Percentiles rank a stretch among this genome's conserved stretches.
phyloP scores from a whole-genome alignment of 2,888 invertebrate species.

The Drosophila emarginata region DNA sequence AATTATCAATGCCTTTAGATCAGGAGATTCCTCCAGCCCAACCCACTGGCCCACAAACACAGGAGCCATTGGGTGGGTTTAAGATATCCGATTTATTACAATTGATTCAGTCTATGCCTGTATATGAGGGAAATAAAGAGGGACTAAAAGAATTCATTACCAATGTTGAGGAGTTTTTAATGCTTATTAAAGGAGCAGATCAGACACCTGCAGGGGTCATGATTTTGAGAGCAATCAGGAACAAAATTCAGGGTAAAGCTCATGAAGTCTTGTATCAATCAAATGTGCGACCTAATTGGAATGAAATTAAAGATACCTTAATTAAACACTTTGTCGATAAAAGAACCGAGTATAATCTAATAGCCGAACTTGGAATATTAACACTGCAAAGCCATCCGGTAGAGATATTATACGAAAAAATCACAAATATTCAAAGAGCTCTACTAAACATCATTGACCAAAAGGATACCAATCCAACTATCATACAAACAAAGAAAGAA shows the following conservation, averaged over 20 bases:
- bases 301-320: not conserved
- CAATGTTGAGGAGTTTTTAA: conserved; percentile 22
- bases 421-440: not conserved
- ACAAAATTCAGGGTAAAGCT: not conserved
- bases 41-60: not conserved
- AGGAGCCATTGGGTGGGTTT: not conserved
- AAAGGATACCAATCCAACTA: not conserved
- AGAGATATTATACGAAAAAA: not conserved
- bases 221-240: not conserved
- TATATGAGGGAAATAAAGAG: conserved; percentile 20
- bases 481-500: conserved; percentile 5
- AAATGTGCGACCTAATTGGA: too few species aligned
- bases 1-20: not conserved
- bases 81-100: conserved; percentile 14
- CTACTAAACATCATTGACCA: conserved; percentile 1
- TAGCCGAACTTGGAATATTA: conserved; percentile 5
- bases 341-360: conserved; percentile 1
- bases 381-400: conserved; percentile 3
- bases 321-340: too few species aligned
- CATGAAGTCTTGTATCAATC: not conserved
- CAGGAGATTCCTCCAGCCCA: conserved; percentile 3
- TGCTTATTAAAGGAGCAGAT: conserved; percentile 12
- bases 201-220: not conserved
- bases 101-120: conserved; percentile 10
- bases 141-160: conserved; percentile 22